Conservation (phyloP, 2,797 vertebrate species). For the Darevskia nairensis region DNA sequence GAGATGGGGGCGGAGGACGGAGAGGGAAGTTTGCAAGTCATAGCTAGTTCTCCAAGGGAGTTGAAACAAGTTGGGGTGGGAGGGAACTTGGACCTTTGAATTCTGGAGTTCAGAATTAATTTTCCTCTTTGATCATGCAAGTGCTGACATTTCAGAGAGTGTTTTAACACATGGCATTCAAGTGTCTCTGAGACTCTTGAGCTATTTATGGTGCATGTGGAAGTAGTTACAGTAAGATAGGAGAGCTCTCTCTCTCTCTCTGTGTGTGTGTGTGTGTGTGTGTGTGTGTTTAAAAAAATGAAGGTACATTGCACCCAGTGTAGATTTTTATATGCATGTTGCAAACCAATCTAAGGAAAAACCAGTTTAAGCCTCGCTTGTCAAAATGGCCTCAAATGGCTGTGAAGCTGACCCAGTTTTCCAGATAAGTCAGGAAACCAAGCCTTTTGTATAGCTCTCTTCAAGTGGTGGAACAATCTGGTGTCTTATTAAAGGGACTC, state of each 20-base stretch:
- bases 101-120: background rate
- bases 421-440: background rate
- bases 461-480: background rate
- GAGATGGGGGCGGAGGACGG: too few relatives aligned
- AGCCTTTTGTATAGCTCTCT: background rate
- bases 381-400: background rate
- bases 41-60: background rate
- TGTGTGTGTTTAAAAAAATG: background rate
- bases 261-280: background rate
- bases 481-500: slow-evolving; percentile 9
- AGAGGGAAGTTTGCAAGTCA: background rate
- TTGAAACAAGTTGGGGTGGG: background rate
- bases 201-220: background rate
- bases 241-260: background rate
- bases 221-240: background rate
- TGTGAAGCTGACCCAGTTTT: background rate
- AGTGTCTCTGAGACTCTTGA: background rate
- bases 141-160: background rate
- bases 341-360: background rate
- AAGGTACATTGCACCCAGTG: background rate
- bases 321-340: background rate
- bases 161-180: background rate
- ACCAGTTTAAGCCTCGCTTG: slow-evolving; percentile 9
- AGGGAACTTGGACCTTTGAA: background rate
- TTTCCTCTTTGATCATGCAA: background rate